Percentiles rank a stretch among this genome's conserved stretches.
Evolutionary conservation across 1,140 invertebrate species (phyloP).

Genomic region (Augochlora pura): DNA sequence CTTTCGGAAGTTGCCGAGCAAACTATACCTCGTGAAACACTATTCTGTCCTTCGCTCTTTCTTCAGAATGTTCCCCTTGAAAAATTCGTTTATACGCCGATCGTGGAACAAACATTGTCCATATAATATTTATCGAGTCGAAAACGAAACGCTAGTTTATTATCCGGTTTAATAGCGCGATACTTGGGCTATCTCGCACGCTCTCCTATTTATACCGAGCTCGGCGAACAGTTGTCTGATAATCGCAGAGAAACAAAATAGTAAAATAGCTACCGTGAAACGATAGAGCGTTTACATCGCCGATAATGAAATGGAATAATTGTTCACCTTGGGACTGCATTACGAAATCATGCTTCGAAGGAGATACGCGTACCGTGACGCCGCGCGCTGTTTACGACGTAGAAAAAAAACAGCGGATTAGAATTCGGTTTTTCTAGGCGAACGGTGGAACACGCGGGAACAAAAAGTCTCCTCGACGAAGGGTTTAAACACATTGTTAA

Average conservation of each 20-base stretch:
- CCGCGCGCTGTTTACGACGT: not conserved
- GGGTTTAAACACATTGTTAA: constrained; percentile 64
- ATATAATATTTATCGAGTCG: too few species aligned
- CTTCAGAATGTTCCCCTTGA: too few species aligned
- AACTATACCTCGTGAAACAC: not conserved
- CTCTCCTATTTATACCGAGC: not conserved
- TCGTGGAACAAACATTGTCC: too few species aligned
- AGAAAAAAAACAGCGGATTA: not conserved
- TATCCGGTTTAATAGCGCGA: not conserved
- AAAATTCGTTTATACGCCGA: too few species aligned
- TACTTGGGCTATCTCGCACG: not conserved
- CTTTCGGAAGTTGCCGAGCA: not conserved
- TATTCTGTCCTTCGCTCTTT: too few species aligned
- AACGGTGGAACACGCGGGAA: not conserved
- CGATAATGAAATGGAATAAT: not conserved
- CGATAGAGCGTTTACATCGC: not conserved
- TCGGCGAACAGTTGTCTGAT: not conserved
- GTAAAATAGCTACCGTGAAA: not conserved
- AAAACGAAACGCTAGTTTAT: not conserved
- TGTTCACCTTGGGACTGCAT: not conserved
- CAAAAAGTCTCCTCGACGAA: constrained; percentile 13
- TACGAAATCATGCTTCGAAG: not conserved
- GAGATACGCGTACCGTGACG: not conserved
- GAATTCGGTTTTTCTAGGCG: not conserved
- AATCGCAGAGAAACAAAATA: not conserved